phyloP scores from a whole-genome alignment of 2,888 invertebrate genomes.

The Tanypteryx hageni region DNA sequence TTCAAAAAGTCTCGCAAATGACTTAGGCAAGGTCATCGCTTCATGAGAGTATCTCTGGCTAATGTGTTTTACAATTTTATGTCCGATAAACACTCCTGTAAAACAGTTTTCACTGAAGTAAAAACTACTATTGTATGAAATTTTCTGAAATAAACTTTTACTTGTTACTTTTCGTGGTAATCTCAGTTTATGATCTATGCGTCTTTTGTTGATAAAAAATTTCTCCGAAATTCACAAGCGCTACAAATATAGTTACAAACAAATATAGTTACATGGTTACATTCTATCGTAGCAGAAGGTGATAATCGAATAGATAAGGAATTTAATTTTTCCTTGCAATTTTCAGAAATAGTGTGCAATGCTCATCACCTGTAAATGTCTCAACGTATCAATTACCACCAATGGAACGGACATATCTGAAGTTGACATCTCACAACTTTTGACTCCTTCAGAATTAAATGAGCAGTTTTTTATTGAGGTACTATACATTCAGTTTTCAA shows the following conservation, averaged over 20 bases:
- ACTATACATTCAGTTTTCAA: slow-evolving; percentile 73
- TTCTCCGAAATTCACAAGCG: not conserved
- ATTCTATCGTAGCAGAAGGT: not conserved
- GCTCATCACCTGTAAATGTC: slow-evolving; percentile 84
- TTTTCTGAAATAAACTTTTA: not conserved
- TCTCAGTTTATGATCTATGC: not conserved
- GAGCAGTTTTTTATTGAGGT: slow-evolving; percentile 84
- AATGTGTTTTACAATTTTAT: slow-evolving; percentile 22
- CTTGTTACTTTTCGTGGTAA: not conserved
- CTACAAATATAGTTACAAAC: not conserved
- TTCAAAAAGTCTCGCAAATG: not conserved
- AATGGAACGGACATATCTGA: slow-evolving; percentile 79
- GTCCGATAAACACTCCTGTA: not conserved
- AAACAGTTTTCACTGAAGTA: not conserved
- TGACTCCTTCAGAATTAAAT: slow-evolving; percentile 79
- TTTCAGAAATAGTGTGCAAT: slow-evolving; percentile 61
- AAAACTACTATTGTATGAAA: not conserved
- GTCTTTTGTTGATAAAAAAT: not conserved
- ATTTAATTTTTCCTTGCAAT: not conserved
- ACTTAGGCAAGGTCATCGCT: slow-evolving; percentile 8
- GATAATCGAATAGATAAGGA: not conserved
- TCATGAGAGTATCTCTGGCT: not conserved
- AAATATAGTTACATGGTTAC: not conserved
- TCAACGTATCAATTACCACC: slow-evolving; percentile 83
- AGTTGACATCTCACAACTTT: slow-evolving; percentile 78